phyloP scores from a whole-genome alignment of 2,888 invertebrate species.

The Taphrorychus bicolor region DNA sequence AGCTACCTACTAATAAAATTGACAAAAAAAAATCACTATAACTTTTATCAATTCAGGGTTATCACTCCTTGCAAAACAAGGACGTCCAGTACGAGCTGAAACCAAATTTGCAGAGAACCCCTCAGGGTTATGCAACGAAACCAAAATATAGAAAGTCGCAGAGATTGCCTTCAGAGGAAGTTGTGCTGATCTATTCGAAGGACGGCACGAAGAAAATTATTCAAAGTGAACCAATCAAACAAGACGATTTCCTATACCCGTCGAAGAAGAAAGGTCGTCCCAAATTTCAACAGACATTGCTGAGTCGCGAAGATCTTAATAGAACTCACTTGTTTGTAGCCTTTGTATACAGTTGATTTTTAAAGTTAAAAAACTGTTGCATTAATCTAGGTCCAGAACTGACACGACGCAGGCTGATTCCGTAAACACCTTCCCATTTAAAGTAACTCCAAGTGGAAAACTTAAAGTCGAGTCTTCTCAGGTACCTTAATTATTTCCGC shows the following conservation, averaged over 20 bases:
- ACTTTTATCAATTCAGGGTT: constrained; percentile 25
- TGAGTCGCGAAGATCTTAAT: background rate
- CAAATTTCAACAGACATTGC: background rate
- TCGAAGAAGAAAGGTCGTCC: constrained; percentile 44
- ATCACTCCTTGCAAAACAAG: constrained; percentile 42
- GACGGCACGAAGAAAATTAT: constrained; percentile 34
- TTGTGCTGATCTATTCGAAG: constrained; percentile 44
- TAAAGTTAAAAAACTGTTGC: too few relatives aligned
- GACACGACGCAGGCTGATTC: background rate
- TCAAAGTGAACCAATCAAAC: constrained; percentile 41
- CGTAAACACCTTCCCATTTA: constrained; percentile 67
- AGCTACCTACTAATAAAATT: background rate
- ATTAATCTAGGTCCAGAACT: too few relatives aligned
- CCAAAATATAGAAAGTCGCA: constrained; percentile 13
- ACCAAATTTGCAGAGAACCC: constrained; percentile 36
- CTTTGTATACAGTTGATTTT: too few relatives aligned
- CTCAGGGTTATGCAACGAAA: constrained; percentile 27
- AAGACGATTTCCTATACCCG: constrained; percentile 47
- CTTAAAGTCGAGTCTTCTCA: constrained; percentile 74
- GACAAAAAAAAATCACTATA: background rate
- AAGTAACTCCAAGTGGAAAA: constrained; percentile 72
- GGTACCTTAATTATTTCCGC: constrained; percentile 58
- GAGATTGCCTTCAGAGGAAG: constrained; percentile 42
- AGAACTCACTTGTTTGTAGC: background rate
- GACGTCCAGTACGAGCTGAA: constrained; percentile 33